phyloP scores from a whole-genome alignment of 2,797 vertebrate species.

The Bovichtus variegatus region DNA sequence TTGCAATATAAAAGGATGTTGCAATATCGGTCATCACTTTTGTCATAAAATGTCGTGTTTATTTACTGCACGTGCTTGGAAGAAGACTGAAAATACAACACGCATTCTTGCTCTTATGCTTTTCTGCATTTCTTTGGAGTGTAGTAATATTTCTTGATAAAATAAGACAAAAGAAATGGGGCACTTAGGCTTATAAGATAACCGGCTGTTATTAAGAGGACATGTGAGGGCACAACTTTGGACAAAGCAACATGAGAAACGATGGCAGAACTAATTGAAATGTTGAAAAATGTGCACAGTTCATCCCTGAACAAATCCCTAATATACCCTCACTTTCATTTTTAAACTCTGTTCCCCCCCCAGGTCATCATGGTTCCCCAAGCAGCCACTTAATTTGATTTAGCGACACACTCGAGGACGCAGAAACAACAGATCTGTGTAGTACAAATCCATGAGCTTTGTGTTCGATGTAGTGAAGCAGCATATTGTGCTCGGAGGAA shows the following conservation, averaged over 20 bases:
- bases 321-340: not conserved
- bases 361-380: not conserved
- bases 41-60: not conserved
- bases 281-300: too few species aligned
- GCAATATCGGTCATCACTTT: not conserved
- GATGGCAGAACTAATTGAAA: not conserved
- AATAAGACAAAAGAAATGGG: not conserved
- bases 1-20: not conserved
- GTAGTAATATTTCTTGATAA: not conserved
- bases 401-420: not conserved
- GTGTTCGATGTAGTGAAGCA: not conserved
- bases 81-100: constrained; percentile 1
- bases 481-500: not conserved
- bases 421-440: not conserved
- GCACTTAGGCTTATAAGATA: not conserved
- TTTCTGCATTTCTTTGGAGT: not conserved
- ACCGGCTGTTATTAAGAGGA: not conserved
- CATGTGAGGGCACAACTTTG: not conserved
- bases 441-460: not conserved
- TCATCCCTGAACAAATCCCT: not conserved
- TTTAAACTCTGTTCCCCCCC: not conserved
- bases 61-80: not conserved
- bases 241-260: not conserved
- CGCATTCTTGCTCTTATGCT: not conserved
- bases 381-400: not conserved